Percentiles rank a stretch among this genome's conserved stretches.
Evolutionary conservation across 2,888 invertebrate species (phyloP).

Genomic region (Rhagonycha fulva): DNA sequence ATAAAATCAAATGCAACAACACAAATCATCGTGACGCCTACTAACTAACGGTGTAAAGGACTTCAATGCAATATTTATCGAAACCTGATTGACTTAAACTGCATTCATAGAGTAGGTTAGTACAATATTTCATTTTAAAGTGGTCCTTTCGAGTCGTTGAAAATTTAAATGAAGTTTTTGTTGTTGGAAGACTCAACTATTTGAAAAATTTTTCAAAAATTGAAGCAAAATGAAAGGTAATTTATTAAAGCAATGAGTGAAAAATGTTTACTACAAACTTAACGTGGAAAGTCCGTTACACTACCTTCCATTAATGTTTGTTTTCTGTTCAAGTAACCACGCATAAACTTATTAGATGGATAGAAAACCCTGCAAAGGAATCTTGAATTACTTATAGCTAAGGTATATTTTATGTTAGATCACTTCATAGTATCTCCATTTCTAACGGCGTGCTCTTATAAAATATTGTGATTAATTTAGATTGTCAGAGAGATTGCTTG

Average conservation of each 20-base stretch:
- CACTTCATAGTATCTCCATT: background rate
- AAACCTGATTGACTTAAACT: background rate
- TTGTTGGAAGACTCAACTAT: background rate
- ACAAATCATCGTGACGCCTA: background rate
- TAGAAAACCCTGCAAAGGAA: background rate
- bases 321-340: background rate
- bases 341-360: background rate
- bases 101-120: background rate
- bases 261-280: background rate
- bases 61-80: background rate
- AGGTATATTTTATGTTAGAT: conserved; percentile 1
- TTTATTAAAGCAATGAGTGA: background rate
- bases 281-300: background rate
- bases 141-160: background rate
- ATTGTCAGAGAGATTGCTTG: conserved; percentile 33
- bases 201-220: background rate
- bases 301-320: background rate
- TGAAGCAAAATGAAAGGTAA: background rate
- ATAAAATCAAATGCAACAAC: background rate
- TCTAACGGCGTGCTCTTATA: conserved; percentile 34
- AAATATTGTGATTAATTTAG: conserved; percentile 39
- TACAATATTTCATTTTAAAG: background rate
- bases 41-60: background rate
- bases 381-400: background rate
- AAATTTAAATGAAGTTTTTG: background rate